A percentile compares a stretch with the other conserved stretches of the same genome.
These are phyloP conservation scores for Bettongia penicillata DNA, from an alignment of 2,113 vertebrate species.

Conservation along the genomic window DNA sequence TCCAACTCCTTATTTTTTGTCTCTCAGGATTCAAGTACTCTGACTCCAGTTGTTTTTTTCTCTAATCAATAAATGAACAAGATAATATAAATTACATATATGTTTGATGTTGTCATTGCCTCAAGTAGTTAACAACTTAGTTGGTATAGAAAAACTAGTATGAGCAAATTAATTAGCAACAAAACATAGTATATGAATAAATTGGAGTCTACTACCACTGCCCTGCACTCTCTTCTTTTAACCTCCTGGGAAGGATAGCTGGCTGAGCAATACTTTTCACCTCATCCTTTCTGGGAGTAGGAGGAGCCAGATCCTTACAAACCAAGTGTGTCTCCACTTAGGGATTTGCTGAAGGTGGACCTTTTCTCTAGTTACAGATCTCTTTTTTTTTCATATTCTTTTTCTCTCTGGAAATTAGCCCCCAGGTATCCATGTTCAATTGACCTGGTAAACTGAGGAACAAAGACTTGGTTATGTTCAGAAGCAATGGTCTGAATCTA, in stretches of 20 bases:
- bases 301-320: background rate
- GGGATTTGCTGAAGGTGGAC: background rate
- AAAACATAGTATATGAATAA: background rate
- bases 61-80: background rate
- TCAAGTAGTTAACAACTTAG: background rate
- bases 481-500: background rate
- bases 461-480: background rate
- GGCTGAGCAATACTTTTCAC: background rate
- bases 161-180: background rate
- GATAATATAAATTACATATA: background rate
- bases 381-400: constrained; percentile 19
- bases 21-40: background rate
- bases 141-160: background rate
- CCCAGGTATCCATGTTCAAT: background rate
- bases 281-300: background rate
- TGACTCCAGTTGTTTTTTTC: background rate
- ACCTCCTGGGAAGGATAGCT: background rate
- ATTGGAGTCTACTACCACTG: background rate
- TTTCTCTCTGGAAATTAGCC: background rate
- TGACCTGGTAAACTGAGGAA: background rate
- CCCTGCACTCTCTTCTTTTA: background rate
- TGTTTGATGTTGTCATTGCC: background rate
- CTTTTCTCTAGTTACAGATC: background rate
- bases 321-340: background rate
- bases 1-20: background rate